phyloP scores from a whole-genome alignment of 1,140 invertebrate genomes.

The Drosophila murphyi region DNA sequence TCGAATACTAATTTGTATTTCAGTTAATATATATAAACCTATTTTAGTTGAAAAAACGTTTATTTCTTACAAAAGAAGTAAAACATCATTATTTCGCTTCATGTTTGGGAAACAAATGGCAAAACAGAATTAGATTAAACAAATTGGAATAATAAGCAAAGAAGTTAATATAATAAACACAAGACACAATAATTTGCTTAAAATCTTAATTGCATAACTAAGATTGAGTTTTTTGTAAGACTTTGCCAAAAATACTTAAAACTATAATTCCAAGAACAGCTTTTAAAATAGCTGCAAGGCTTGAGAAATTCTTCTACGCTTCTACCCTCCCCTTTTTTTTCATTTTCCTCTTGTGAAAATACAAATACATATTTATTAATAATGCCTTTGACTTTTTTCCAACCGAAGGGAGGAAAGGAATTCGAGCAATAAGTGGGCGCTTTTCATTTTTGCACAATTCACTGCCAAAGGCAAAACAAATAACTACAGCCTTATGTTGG shows the following conservation, averaged over 20 bases:
- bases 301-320: constrained; percentile 8
- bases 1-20: too few species aligned
- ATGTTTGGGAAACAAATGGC: too few species aligned
- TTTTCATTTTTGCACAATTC: constrained; percentile 45
- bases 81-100: too few species aligned
- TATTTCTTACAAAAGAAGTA: too few species aligned
- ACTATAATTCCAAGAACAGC: constrained; percentile 7
- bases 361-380: constrained; percentile 59
- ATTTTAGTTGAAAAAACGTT: too few species aligned
- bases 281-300: constrained; percentile 15
- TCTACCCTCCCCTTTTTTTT: constrained; percentile 1
- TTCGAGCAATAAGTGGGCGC: constrained; percentile 47
- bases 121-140: too few species aligned
- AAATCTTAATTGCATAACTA: background rate
- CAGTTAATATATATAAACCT: too few species aligned
- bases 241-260: background rate
- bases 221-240: background rate
- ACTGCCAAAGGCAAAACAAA: constrained; percentile 45
- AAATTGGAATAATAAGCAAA: too few species aligned
- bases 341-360: constrained; percentile 7
- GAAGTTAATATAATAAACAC: background rate
- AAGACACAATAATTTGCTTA: background rate
- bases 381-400: constrained; percentile 62
- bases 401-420: constrained; percentile 35
- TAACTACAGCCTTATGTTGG: constrained; percentile 18